Evolutionary conservation across 2,888 invertebrate genomes (phyloP), one percentile per base, ranked within the genome.

Genomic region (Drosophila demipolita): DNA sequence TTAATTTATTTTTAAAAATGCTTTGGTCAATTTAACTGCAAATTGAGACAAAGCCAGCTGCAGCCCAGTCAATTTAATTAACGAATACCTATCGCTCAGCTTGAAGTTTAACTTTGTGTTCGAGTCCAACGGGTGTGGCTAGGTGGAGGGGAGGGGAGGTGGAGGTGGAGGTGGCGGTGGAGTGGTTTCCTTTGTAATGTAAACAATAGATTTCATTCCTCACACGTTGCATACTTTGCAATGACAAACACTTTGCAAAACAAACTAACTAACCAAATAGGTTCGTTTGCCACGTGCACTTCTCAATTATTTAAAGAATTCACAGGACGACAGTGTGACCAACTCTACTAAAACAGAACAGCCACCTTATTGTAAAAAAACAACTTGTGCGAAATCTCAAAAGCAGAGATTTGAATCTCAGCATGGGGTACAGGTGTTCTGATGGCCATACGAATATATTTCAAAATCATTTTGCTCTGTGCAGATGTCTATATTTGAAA

Each of bases 1-100:
- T 87, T 87, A 87, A 87, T 87, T 86, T 84, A 82, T 79, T 79
- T 73, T 80, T 59, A 67, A 86, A 83, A 86, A 84, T 82, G 60
- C 82, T 80, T 83, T 88, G 80, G 67, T 82, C 80, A 86, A 86
- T 86, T 88, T 83, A 66, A 66, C 63, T 62, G 53, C 75, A 86
- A 88, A 88, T 86, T 86, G 83, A 86, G 80, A 74, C 78, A 86
- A 87, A 82, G 82, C 59, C 74, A 23, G n/a, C 50, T 49, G 49
- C 66, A 66, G 33, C 23, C 50, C n/a, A 52, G 50, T 61, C 12
- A 61, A 80, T 75, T 80, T 72, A 80, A 80, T 80, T 78, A 80
- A 67, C 61, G 53, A 45, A 45, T 45, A 29, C 45, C 53, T 53
- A 52, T 52, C 26, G 33, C 12, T 3, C 69, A 50, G 52, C 75